A percentile compares a stretch with the other conserved stretches of the same genome.
phyloP scores from a whole-genome alignment of 2,888 invertebrate species.

The Catocala sponsa region DNA sequence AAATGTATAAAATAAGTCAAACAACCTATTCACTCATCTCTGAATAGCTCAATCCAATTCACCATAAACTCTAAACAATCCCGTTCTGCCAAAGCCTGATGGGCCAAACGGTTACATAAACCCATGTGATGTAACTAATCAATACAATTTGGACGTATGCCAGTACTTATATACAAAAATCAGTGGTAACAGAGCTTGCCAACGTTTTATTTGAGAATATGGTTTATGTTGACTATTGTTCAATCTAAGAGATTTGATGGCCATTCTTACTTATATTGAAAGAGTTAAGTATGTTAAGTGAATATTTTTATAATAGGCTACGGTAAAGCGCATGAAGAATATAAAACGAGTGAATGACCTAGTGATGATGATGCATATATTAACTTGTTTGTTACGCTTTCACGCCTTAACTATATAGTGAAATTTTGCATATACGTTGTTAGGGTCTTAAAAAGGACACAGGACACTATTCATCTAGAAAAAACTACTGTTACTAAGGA shows the following conservation, averaged over 20 bases:
- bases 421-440: too few species aligned
- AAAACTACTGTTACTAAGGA: too few species aligned
- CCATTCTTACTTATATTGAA: not conserved
- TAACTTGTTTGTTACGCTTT: too few species aligned
- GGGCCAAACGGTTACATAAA: constrained; percentile 42
- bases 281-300: not conserved
- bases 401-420: too few species aligned
- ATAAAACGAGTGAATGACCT: too few species aligned
- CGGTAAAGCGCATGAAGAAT: too few species aligned
- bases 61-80: constrained; percentile 2
- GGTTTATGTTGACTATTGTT: constrained; percentile 1
- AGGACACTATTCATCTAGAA: too few species aligned
- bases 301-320: not conserved
- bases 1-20: too few species aligned
- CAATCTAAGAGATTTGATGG: constrained; percentile 6
- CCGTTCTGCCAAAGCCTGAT: not conserved
- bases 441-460: too few species aligned
- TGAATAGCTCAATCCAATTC: constrained; percentile 2
- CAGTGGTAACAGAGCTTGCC: constrained; percentile 29
- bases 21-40: too few species aligned
- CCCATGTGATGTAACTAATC: constrained; percentile 50
- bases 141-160: constrained; percentile 57
- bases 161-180: constrained; percentile 37
- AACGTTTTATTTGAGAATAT: constrained; percentile 20
- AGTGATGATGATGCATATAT: too few species aligned